These are phyloP conservation scores for Lithobates pipiens DNA, from an alignment of 2,797 vertebrate species.

Conservation along the genomic window DNA sequence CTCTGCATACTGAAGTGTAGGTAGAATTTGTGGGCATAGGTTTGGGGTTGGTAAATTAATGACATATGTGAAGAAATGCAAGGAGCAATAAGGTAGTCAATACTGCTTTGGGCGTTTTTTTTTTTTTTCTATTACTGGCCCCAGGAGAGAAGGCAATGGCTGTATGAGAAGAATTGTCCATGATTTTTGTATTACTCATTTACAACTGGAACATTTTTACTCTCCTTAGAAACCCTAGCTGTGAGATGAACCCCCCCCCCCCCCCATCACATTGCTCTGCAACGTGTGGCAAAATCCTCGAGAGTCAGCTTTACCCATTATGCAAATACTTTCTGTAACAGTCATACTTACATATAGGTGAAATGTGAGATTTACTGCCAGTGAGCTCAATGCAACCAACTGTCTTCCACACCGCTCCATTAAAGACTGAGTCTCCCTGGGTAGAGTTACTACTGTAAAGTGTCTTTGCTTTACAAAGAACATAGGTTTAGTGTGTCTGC, in stretches of 20 bases:
- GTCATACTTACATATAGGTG: not conserved
- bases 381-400: not conserved
- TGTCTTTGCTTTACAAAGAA: not conserved
- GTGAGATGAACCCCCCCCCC: too few species aligned
- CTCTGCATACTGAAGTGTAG: too few species aligned
- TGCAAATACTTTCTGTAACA: not conserved
- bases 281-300: not conserved
- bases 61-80: too few species aligned
- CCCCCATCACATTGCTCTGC: not conserved
- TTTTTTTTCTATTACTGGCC: not conserved
- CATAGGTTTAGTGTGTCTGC: too few species aligned
- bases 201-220: conserved; percentile 32
- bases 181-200: conserved; percentile 36
- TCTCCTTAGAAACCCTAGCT: conserved; percentile 7
- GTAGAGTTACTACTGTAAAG: not conserved
- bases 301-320: not conserved
- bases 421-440: not conserved
- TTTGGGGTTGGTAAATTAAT: too few species aligned
- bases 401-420: not conserved
- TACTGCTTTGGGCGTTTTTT: not conserved
- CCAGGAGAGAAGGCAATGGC: not conserved
- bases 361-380: not conserved
- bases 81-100: too few species aligned
- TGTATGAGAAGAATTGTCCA: conserved; percentile 3
- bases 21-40: too few species aligned